Conservation (phyloP, 2,888 invertebrate species). For the Augochlorella aurata region DNA sequence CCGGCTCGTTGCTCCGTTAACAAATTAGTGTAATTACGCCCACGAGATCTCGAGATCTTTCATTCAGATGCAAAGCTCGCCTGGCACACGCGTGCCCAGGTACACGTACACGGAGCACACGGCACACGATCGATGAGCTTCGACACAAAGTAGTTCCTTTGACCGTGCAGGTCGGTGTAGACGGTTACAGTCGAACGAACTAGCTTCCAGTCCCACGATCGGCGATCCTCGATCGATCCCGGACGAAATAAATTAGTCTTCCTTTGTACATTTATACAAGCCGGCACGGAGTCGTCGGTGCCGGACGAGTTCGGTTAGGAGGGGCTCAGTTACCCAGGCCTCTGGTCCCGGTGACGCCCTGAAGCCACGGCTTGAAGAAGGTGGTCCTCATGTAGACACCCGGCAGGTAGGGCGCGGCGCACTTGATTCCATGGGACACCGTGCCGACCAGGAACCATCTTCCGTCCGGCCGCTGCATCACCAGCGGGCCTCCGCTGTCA, state of each 20-base stretch:
- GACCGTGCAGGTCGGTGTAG: background rate
- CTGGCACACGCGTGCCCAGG: conserved; percentile 46
- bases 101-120: conserved; percentile 69
- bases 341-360: conserved; percentile 84
- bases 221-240: conserved; percentile 51
- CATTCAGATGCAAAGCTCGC: background rate
- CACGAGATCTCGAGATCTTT: conserved; percentile 3
- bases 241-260: conserved; percentile 75
- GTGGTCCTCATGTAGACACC: conserved; percentile 97
- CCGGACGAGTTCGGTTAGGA: conserved; percentile 35
- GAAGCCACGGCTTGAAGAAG: conserved; percentile 95
- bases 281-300: conserved; percentile 69
- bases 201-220: conserved; percentile 33
- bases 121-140: conserved; percentile 37
- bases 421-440: conserved; percentile 97
- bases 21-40: conserved; percentile 5
- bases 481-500: conserved; percentile 95
- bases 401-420: conserved; percentile 94
- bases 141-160: conserved; percentile 20
- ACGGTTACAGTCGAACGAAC: background rate
- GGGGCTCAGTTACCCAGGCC: conserved; percentile 28
- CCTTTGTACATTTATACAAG: conserved; percentile 80
- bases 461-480: conserved; percentile 91
- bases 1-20: conserved; percentile 2
- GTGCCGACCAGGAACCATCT: conserved; percentile 95